phyloP scores from a whole-genome alignment of 2,113 vertebrate genomes.

The Neogale vison region DNA sequence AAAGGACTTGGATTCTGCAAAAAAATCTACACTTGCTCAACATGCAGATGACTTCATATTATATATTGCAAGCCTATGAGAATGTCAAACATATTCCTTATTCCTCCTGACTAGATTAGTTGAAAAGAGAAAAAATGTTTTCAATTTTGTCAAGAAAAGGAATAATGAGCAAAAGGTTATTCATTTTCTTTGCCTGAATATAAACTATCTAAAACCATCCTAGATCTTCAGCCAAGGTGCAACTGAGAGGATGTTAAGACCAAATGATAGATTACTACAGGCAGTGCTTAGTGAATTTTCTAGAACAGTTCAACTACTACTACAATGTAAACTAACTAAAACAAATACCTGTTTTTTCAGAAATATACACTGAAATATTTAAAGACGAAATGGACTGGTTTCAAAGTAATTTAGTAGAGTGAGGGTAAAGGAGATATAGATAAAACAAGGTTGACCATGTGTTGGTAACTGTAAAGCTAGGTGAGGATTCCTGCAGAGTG shows the following conservation, averaged over 20 bases:
- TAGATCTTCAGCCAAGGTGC: not conserved
- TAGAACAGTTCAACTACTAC: not conserved
- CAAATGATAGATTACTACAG: not conserved
- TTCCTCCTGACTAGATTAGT: not conserved
- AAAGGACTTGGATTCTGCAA: not conserved
- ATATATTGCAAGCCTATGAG: not conserved
- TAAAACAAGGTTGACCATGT: not conserved
- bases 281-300: not conserved
- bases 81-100: not conserved
- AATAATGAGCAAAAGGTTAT: not conserved
- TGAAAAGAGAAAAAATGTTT: not conserved
- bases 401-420: not conserved
- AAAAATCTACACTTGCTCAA: not conserved
- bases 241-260: not conserved
- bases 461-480: not conserved
- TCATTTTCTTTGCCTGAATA: not conserved
- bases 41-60: not conserved
- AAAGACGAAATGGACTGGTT: not conserved
- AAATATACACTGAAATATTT: not conserved
- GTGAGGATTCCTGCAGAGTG: not conserved
- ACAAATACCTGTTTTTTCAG: not conserved
- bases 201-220: not conserved
- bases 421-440: not conserved
- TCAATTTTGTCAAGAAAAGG: not conserved
- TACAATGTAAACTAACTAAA: not conserved